These are phyloP conservation scores for Phalacrocorax pelagicus DNA, from an alignment of 2,113 vertebrate species.

Conservation along the genomic window DNA sequence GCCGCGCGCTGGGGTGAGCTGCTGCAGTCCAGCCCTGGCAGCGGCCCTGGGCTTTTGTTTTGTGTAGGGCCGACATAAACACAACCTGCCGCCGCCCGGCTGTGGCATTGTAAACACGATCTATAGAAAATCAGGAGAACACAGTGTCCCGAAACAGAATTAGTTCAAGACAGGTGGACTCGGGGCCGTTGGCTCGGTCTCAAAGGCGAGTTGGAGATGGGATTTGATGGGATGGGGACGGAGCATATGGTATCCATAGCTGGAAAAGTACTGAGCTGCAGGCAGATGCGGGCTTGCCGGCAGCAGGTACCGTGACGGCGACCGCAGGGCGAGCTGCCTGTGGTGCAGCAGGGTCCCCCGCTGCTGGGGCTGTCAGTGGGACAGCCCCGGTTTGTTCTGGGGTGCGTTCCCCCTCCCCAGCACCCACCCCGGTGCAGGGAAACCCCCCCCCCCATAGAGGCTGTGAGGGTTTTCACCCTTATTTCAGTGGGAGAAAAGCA, in stretches of 20 bases:
- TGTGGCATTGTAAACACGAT: not conserved
- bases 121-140: slow-evolving; percentile 9
- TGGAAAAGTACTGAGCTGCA: slow-evolving; percentile 40
- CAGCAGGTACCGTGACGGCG: rapidly evolving
- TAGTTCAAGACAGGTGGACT: slow-evolving; percentile 42
- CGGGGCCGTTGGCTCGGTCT: not conserved
- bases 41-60: not conserved
- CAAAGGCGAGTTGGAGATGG: slow-evolving; percentile 33
- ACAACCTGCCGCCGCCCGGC: not conserved
- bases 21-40: not conserved
- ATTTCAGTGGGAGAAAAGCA: not conserved
- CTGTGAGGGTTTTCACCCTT: not conserved
- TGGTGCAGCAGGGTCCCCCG: rapidly evolving
- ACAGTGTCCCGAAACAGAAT: slow-evolving; percentile 4
- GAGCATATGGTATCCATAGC: slow-evolving; percentile 22
- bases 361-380: not conserved
- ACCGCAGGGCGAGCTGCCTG: not conserved
- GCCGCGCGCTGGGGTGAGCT: not conserved
- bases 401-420: not conserved
- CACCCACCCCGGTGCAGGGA: not conserved
- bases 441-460: not conserved
- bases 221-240: not conserved
- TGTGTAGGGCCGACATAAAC: not conserved
- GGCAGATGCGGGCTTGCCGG: not conserved
- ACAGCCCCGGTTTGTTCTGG: not conserved